phyloP scores from a whole-genome alignment of 2,113 vertebrate species.

The Cyprinodon brontotheroides region DNA sequence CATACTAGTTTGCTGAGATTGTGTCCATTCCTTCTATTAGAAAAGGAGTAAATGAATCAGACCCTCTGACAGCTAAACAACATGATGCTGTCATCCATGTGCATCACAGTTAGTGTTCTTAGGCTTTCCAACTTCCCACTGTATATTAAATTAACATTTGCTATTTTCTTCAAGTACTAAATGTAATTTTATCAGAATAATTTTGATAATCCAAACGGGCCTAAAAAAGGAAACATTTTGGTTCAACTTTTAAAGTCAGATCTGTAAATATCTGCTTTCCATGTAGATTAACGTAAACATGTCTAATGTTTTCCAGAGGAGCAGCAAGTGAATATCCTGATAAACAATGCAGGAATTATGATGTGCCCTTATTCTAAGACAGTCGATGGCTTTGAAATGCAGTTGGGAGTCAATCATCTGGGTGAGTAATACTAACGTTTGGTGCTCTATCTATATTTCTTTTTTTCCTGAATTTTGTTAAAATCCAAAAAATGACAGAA shows the following conservation, averaged over 20 bases:
- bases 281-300: neutral
- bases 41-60: too few species aligned
- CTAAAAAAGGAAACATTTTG: too few species aligned
- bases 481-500: neutral
- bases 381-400: constrained; percentile 80
- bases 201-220: too few species aligned
- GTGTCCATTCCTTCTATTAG: too few species aligned
- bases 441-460: neutral
- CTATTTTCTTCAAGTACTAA: too few species aligned
- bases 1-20: too few species aligned
- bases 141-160: too few species aligned
- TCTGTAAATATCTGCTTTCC: neutral
- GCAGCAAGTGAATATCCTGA: constrained; percentile 78
- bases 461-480: neutral
- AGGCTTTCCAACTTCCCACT: too few species aligned
- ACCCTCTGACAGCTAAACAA: too few species aligned
- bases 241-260: neutral
- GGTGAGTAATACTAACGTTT: constrained; percentile 60
- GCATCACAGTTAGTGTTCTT: too few species aligned
- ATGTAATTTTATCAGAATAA: too few species aligned
- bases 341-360: constrained; percentile 84
- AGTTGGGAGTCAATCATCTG: constrained; percentile 82
- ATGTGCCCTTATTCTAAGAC: constrained; percentile 84
- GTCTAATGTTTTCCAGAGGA: constrained; percentile 71
- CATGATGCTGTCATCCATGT: too few species aligned